These are phyloP conservation scores for Gnathonemus echidnorhynchus DNA, from an alignment of 2,113 vertebrate species.

Conservation along the genomic window DNA sequence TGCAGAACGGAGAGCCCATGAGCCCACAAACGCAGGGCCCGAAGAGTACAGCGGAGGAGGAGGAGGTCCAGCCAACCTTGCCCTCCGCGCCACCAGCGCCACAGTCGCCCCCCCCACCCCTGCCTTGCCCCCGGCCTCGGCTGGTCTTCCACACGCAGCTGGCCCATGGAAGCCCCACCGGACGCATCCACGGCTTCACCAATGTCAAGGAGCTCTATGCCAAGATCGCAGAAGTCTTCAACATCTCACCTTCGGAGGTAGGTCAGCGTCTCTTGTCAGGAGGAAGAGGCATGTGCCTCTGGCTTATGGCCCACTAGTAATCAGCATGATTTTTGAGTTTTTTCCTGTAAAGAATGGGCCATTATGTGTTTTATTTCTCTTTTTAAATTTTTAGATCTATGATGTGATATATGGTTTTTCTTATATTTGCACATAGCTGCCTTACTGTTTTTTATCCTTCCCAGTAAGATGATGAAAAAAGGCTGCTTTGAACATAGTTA, in stretches of 20 bases:
- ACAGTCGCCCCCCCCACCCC: conserved; percentile 46
- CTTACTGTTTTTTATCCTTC: not conserved
- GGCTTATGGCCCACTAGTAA: not conserved
- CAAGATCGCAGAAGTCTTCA: conserved; percentile 92
- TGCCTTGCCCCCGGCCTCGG: conserved; percentile 64
- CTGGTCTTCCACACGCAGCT: conserved; percentile 92
- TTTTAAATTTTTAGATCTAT: not conserved
- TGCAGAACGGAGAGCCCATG: conserved; percentile 59
- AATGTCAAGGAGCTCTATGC: conserved; percentile 93
- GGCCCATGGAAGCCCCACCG: conserved; percentile 90
- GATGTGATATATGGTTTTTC: not conserved
- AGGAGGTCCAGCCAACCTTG: conserved; percentile 31
- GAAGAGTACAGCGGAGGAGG: conserved; percentile 36
- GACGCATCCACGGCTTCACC: conserved; percentile 87
- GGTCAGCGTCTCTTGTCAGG: conserved; percentile 28
- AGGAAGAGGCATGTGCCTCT: conserved; percentile 21
- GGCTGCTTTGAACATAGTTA: not conserved
- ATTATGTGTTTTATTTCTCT: not conserved
- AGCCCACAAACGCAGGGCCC: conserved; percentile 61
- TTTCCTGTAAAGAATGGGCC: not conserved
- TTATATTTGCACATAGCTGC: not conserved
- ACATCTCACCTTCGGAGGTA: conserved; percentile 92
- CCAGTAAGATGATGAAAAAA: not conserved
- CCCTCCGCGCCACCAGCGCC: conserved; percentile 56
- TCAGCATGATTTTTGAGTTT: not conserved